phyloP scores from a whole-genome alignment of 2,797 vertebrate genomes.

The Lemur catta region DNA sequence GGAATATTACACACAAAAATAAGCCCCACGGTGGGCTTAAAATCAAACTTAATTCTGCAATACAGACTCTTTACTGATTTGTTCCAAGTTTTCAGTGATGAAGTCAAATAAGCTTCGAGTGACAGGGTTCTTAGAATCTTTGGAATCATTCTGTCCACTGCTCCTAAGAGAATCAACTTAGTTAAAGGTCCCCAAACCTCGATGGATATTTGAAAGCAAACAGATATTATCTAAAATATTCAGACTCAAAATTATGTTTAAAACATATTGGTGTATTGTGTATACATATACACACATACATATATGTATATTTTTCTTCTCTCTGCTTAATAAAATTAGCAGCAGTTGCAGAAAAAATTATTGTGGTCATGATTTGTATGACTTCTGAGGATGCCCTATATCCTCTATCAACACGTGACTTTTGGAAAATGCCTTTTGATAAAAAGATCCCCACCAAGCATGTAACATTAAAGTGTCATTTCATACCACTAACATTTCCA shows the following conservation, averaged over 20 bases:
- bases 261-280: slow-evolving; percentile 10
- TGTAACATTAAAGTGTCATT: slow-evolving; percentile 75
- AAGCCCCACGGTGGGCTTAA: background rate
- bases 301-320: background rate
- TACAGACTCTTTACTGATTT: background rate
- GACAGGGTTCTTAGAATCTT: background rate
- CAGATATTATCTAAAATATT: slow-evolving; percentile 43
- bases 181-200: background rate
- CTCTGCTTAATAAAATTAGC: slow-evolving; percentile 67
- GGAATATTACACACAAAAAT: background rate
- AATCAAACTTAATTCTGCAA: background rate
- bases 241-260: slow-evolving; percentile 28
- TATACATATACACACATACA: background rate
- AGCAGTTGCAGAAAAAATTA: slow-evolving; percentile 64
- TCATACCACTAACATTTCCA: slow-evolving; percentile 76
- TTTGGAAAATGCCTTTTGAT: slow-evolving; percentile 59
- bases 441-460: slow-evolving; percentile 75
- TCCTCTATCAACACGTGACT: slow-evolving; percentile 27
- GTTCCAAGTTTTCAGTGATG: background rate
- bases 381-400: slow-evolving; percentile 23
- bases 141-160: background rate
- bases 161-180: background rate
- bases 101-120: background rate
- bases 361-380: slow-evolving; percentile 2
- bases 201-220: slow-evolving; percentile 14